Conservation (phyloP, 35 echinoderm and acorn worm genomes). For the Heliocidaris erythrogramma region DNA sequence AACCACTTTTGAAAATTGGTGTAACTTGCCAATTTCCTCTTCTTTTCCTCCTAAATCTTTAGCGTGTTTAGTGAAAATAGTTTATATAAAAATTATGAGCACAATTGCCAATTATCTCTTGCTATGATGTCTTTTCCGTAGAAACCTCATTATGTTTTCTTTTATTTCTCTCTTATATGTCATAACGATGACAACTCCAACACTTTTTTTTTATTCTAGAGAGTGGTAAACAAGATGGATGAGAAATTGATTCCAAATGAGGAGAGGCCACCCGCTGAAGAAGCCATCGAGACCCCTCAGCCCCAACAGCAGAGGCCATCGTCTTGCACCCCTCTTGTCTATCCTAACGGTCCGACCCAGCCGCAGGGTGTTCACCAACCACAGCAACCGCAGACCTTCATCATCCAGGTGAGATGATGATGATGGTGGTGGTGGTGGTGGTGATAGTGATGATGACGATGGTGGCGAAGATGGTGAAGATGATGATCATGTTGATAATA, state of each 20-base stretch:
- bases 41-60: too few relatives aligned
- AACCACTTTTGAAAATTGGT: too few relatives aligned
- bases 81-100: too few relatives aligned
- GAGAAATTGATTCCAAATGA: background rate
- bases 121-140: too few relatives aligned
- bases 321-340: background rate
- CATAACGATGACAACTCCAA: background rate
- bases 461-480: background rate
- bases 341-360: background rate
- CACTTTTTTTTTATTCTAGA: background rate
- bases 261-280: background rate
- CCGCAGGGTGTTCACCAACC: background rate
- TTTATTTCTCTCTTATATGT: too few relatives aligned
- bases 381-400: background rate
- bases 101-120: too few relatives aligned
- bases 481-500: background rate
- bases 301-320: background rate
- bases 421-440: too few relatives aligned
- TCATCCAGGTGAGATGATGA: background rate
- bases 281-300: background rate
- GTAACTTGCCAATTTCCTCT: too few relatives aligned
- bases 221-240: background rate
- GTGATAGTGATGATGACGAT: background rate
- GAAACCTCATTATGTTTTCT: too few relatives aligned
- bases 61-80: too few relatives aligned